Percentiles rank a stretch among this genome's conserved stretches.
Conservation (phyloP, 2,113 vertebrate species). For the human region DNA sequence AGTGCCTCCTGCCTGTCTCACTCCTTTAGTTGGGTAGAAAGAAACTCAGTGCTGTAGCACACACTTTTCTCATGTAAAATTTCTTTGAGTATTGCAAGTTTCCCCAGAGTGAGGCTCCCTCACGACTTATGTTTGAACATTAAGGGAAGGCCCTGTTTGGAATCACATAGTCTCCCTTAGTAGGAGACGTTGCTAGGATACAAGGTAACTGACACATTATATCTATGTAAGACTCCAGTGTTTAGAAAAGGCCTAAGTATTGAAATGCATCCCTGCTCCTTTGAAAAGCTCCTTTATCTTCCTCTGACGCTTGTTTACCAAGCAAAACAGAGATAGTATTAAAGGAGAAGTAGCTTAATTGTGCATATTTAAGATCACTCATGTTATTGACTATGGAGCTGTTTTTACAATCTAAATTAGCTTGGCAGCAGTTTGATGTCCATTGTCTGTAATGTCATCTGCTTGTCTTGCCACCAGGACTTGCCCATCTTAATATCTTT, state of each 20-base stretch:
- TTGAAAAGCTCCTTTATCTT: conserved; percentile 80
- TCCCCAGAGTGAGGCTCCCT: conserved; percentile 52
- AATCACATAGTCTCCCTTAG: conserved; percentile 60
- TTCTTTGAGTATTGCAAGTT: neutral
- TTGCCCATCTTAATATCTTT: neutral
- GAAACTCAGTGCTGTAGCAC: neutral
- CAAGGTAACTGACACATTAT: conserved; percentile 63
- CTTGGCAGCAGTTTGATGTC: neutral
- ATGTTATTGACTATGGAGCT: neutral
- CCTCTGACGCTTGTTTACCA: conserved; percentile 74
- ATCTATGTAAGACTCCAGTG: conserved; percentile 51
- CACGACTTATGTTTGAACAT: neutral
- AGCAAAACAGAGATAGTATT: conserved; percentile 62
- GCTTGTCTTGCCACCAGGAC: neutral
- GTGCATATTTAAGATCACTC: conserved; percentile 23
- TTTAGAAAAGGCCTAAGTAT: conserved; percentile 69
- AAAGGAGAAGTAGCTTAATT: conserved; percentile 66
- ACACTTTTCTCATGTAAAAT: neutral
- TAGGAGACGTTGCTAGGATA: conserved; percentile 82
- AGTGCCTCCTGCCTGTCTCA: neutral
- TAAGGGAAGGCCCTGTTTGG: conserved; percentile 26
- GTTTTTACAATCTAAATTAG: neutral
- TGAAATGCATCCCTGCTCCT: conserved; percentile 75
- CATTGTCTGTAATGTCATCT: neutral
- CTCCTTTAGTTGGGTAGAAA: neutral